Evolutionary conservation across 2,888 invertebrate genomes (phyloP).

Genomic region (Luffia ferchaultella): DNA sequence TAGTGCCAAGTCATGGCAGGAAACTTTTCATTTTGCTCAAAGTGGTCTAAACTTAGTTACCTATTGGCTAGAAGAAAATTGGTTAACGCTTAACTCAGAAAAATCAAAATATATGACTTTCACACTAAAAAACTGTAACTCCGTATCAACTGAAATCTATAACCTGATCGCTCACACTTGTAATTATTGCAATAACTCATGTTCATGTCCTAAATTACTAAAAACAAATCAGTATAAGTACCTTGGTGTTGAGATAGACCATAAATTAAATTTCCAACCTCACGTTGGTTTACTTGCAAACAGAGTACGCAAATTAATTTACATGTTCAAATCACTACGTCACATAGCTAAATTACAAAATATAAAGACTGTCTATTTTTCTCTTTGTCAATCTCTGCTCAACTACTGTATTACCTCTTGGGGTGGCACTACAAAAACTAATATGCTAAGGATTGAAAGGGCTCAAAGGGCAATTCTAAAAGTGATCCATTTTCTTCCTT

Average conservation of each 20-base stretch:
- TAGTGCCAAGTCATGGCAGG: constrained; percentile 7
- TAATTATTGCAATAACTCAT: not conserved
- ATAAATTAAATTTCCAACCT: not conserved
- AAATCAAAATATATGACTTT: constrained; percentile 13
- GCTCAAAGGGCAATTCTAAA: constrained; percentile 2
- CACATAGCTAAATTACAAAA: not conserved
- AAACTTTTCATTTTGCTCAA: constrained; percentile 5
- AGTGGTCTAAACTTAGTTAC: constrained; percentile 4
- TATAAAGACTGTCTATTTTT: constrained; percentile 2
- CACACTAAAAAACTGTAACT: not conserved
- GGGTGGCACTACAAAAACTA: not conserved
- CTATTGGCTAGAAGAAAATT: constrained; percentile 7
- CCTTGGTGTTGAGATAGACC: not conserved
- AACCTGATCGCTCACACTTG: not conserved
- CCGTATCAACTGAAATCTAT: not conserved
- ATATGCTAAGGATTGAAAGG: not conserved
- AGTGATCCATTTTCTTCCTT: not conserved
- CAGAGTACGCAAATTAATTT: constrained; percentile 3
- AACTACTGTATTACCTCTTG: constrained; percentile 4
- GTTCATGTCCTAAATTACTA: not conserved
- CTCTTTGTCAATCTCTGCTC: constrained; percentile 2
- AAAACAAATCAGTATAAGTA: not conserved
- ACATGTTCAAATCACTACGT: constrained; percentile 1
- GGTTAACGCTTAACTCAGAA: constrained; percentile 11
- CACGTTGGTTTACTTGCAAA: not conserved